Percentiles rank a stretch among this genome's conserved stretches.
These are phyloP conservation scores for Epirrita christyi DNA, from an alignment of 2,888 invertebrate species.

Conservation along the genomic window DNA sequence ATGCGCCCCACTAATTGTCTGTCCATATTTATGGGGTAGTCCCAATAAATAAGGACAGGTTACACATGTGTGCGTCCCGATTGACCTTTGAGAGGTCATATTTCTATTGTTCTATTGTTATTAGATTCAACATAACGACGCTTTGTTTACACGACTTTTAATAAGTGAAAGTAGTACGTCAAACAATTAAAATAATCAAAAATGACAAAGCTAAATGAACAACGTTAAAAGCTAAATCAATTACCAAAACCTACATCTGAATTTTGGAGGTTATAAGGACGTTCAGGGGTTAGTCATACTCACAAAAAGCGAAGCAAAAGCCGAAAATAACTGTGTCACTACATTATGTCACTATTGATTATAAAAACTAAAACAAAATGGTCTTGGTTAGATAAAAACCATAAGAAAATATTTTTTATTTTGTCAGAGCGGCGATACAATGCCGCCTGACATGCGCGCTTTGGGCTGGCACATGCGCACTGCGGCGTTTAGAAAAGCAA, in stretches of 20 bases:
- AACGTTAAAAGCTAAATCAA: neutral
- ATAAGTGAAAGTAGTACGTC: neutral
- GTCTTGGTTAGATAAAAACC: slow-evolving; percentile 12
- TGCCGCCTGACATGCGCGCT: slow-evolving; percentile 65
- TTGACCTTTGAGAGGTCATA: slow-evolving; percentile 38
- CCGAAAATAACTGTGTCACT: slow-evolving; percentile 26
- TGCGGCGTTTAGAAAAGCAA: slow-evolving; percentile 51
- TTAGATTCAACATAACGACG: neutral
- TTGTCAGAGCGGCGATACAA: slow-evolving; percentile 54
- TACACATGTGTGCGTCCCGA: slow-evolving; percentile 31
- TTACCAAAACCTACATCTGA: slow-evolving; percentile 4
- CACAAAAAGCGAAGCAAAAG: slow-evolving; percentile 36
- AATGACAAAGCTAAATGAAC: neutral
- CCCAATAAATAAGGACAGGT: slow-evolving; percentile 25
- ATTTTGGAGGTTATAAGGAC: slow-evolving; percentile 31
- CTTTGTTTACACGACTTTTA: slow-evolving; percentile 1
- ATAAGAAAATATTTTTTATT: slow-evolving; percentile 56
- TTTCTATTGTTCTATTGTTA: slow-evolving; percentile 14
- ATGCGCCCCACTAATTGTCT: slow-evolving; percentile 18
- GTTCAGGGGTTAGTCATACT: slow-evolving; percentile 20
- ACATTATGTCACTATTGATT: slow-evolving; percentile 24
- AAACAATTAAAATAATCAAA: neutral
- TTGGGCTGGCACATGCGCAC: slow-evolving; percentile 60
- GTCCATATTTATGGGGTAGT: too few species aligned
- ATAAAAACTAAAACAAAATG: slow-evolving; percentile 13